Conservation (phyloP, 92 coral and sea anemone genomes). For the Desmophyllum pertusum region DNA sequence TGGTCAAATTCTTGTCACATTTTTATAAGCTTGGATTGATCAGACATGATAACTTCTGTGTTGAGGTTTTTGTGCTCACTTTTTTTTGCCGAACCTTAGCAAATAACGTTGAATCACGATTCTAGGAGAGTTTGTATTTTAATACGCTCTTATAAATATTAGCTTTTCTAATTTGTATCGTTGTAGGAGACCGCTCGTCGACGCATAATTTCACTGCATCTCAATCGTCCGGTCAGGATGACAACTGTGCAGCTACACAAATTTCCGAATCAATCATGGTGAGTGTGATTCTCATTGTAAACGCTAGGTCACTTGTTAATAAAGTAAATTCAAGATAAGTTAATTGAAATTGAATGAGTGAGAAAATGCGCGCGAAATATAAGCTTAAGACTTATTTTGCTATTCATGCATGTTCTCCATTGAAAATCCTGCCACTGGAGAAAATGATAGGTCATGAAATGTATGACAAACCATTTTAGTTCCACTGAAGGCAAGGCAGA, state of each 20-base stretch:
- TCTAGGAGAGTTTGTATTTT: not conserved
- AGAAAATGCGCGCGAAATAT: not conserved
- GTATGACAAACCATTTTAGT: not conserved
- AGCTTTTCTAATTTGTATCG: not conserved
- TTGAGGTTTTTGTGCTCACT: no score
- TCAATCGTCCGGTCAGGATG: not conserved
- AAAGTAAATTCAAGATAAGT: not conserved
- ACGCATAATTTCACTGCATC: not conserved
- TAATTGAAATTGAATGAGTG: no score
- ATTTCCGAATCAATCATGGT: constrained; percentile 3
- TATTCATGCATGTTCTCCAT: not conserved
- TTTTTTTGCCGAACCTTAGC: not conserved
- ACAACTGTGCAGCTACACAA: not conserved
- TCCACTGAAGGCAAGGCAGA: no score
- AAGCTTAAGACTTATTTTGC: no score
- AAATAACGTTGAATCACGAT: not conserved
- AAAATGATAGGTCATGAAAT: no score
- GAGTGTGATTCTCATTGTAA: not conserved
- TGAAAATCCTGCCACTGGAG: constrained; percentile 12
- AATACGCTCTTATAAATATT: not conserved
- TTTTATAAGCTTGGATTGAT: no score
- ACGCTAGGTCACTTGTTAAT: not conserved
- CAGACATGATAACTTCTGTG: no score
- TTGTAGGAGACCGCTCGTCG: not conserved
- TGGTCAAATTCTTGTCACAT: not conserved